Percentiles rank a stretch among this genome's conserved stretches.
Conservation (phyloP, 2,797 vertebrate genomes). For the Micromesistius poutassou region DNA sequence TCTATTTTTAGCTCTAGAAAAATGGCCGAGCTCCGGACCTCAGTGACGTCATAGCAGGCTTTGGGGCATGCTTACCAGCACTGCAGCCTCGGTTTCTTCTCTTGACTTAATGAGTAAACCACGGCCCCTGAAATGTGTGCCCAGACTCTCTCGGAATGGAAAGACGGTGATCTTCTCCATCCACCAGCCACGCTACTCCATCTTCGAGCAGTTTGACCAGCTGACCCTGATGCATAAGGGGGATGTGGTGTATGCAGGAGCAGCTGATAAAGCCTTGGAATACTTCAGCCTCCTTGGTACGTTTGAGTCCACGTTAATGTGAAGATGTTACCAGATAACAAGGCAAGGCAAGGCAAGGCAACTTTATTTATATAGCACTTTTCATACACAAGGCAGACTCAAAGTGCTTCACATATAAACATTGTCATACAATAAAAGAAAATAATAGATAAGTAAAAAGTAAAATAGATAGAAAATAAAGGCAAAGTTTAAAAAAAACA, state of each 20-base stretch:
- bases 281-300: slow-evolving; percentile 73
- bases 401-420: too few relatives aligned
- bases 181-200: slow-evolving; percentile 79
- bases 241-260: slow-evolving; percentile 70
- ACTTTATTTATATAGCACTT: too few relatives aligned
- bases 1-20: too few relatives aligned
- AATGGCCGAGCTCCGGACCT: too few relatives aligned
- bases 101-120: background rate
- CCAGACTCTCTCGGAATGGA: slow-evolving; percentile 69
- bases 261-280: slow-evolving; percentile 46
- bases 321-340: background rate
- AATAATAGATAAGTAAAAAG: too few relatives aligned
- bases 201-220: slow-evolving; percentile 76
- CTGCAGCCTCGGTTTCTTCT: background rate
- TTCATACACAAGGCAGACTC: too few relatives aligned
- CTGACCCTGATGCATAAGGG: slow-evolving; percentile 76
- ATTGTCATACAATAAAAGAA: too few relatives aligned
- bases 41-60: too few relatives aligned
- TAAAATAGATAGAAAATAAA: too few relatives aligned
- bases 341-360: too few relatives aligned
- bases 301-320: background rate
- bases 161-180: slow-evolving; percentile 81
- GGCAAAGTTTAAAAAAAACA: too few relatives aligned
- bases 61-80: too few relatives aligned
- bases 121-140: slow-evolving; percentile 14